Percentiles rank a stretch among this genome's conserved stretches.
Conservation (phyloP, 1,140 invertebrate genomes). For the Drosophila biarmipes region DNA sequence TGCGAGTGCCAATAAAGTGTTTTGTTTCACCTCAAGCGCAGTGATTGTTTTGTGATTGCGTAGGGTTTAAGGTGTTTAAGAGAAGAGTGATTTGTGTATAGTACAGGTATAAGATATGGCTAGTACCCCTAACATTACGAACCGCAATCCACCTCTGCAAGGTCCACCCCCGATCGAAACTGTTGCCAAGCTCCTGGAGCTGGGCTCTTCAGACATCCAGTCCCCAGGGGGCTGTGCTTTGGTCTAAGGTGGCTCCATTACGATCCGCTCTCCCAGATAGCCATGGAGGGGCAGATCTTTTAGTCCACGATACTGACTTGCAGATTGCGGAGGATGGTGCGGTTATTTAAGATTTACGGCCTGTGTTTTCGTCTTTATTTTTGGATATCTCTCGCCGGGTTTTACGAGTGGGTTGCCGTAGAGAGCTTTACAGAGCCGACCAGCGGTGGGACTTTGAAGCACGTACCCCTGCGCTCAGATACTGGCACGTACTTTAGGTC, state of each 20-base stretch:
- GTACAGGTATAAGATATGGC: too few relatives aligned
- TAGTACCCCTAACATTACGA: too few relatives aligned
- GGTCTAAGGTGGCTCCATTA: neutral
- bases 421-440: conserved; percentile 44
- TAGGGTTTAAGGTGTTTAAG: neutral
- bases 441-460: conserved; percentile 54
- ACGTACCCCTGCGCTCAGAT: conserved; percentile 20
- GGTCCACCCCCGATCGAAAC: neutral
- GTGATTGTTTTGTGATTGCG: neutral
- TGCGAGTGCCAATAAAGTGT: conserved; percentile 7
- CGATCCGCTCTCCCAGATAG: neutral
- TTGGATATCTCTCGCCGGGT: conserved; percentile 18
- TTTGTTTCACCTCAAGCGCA: neutral
- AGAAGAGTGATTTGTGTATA: too few relatives aligned
- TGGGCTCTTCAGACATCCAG: neutral
- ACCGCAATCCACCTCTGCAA: too few relatives aligned
- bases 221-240: neutral
- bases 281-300: neutral
- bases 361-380: conserved; percentile 9
- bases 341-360: conserved; percentile 44
- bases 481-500: conserved; percentile 29
- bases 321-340: conserved; percentile 27
- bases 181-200: neutral
- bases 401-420: conserved; percentile 15
- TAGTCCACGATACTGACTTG: conserved; percentile 34